These are phyloP conservation scores for Ennomos erosarius DNA, from an alignment of 2,888 invertebrate genomes.

Conservation along the genomic window DNA sequence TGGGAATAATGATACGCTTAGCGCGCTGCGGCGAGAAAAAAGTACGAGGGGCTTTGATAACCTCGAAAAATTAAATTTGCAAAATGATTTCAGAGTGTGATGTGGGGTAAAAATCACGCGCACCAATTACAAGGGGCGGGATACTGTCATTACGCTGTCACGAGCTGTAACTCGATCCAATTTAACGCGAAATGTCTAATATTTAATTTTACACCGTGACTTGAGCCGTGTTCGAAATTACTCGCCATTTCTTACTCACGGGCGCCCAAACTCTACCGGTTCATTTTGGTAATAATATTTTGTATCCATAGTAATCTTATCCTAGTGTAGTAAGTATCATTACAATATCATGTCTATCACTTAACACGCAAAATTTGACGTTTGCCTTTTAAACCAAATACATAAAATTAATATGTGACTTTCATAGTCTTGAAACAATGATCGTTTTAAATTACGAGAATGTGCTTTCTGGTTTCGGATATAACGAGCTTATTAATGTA, in stretches of 20 bases:
- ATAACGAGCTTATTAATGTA: conserved; percentile 1
- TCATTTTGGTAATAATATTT: too few species aligned
- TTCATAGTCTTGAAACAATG: too few species aligned
- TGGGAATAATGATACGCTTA: conserved; percentile 74
- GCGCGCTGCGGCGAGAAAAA: conserved; percentile 58
- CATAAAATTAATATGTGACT: too few species aligned
- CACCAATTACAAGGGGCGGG: conserved; percentile 72
- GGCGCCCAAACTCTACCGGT: neutral
- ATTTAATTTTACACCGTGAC: conserved; percentile 41
- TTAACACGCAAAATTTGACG: too few species aligned
- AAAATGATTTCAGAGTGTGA: conserved; percentile 76
- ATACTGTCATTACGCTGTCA: conserved; percentile 74
- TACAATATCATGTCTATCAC: too few species aligned
- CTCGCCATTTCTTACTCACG: conserved; percentile 2
- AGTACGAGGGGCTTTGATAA: conserved; percentile 72
- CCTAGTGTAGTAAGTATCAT: too few species aligned
- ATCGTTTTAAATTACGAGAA: too few species aligned
- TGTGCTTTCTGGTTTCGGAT: neutral
- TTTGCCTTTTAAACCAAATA: too few species aligned
- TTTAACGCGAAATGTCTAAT: conserved; percentile 47
- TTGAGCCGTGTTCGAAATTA: conserved; percentile 13
- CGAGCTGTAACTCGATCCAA: conserved; percentile 55
- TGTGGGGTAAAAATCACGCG: conserved; percentile 74
- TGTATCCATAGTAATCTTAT: too few species aligned
- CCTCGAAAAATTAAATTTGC: conserved; percentile 67